These are phyloP conservation scores for Neopipo cinnamomea DNA, from an alignment of 2,113 vertebrate species.

Conservation along the genomic window DNA sequence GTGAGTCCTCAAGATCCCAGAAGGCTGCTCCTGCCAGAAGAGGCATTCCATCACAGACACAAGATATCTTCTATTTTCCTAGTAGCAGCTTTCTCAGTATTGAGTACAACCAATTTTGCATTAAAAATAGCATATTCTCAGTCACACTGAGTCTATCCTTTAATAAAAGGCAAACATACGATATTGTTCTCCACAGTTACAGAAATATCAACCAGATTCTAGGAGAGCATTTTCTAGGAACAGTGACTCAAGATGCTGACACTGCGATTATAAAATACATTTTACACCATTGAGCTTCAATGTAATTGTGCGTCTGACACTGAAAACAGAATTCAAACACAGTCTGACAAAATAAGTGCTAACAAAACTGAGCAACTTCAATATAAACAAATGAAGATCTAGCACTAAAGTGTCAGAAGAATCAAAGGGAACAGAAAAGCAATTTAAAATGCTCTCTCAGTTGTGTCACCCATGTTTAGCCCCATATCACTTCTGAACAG, in stretches of 20 bases:
- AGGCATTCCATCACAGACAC: background rate
- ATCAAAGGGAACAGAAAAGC: conserved; percentile 6
- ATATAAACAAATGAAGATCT: conserved; percentile 9
- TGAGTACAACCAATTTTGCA: background rate
- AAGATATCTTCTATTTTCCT: background rate
- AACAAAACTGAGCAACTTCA: background rate
- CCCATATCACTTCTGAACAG: background rate
- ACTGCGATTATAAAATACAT: background rate
- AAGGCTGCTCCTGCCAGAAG: background rate
- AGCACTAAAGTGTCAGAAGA: background rate
- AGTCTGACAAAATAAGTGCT: background rate
- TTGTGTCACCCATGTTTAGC: background rate
- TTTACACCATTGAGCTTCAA: background rate
- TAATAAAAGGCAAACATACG: background rate
- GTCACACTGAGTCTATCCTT: background rate
- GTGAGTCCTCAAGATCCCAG: background rate
- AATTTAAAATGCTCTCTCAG: background rate
- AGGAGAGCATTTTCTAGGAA: background rate
- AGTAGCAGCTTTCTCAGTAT: background rate
- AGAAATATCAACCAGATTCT: background rate
- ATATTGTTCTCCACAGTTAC: background rate
- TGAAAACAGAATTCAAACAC: background rate
- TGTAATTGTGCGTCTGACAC: background rate
- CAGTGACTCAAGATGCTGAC: background rate
- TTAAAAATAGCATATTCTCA: background rate